Evolutionary conservation across 2,113 vertebrate species (phyloP), one percentile per base, ranked within the genome.

Genomic region (Phrynosoma blainvillii): DNA sequence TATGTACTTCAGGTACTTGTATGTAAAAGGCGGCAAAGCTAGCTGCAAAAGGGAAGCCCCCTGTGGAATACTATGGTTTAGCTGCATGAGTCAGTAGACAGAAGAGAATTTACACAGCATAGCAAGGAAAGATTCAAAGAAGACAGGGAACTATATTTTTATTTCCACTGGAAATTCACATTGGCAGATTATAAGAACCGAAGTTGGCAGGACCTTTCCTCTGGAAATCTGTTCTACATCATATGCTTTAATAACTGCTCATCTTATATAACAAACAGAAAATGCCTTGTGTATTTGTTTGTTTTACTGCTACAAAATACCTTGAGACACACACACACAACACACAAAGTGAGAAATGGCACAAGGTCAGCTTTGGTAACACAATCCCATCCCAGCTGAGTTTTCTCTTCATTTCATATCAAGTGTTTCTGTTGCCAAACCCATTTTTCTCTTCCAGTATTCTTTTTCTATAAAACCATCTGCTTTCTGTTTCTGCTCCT

Each of bases 41-140:
- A 77, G 14, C 27, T n/a, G 20, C 13, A 10, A 42, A 30, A 70
- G 40, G 82, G 20, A 92, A 82, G 82, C 85, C 85, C 47, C 32
- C 70, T 76, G 32, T 20, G 83, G 90, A 79, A 66, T 82, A 89
- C 75, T 89, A 65, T 77, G 90, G 77, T 66, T 40, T 88, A 89
- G 66, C 42, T 68, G 62, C 70, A 85, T 80, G 87, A 93, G 89
- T 90, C 90, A 93, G 87, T 71, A 86, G 84, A 65, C 71, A 89
- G 79, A 30, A 54, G 21, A 62, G 85, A 92, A 89, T 85, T 27
- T 87, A 23, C 89, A 32, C 4, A 90, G 79, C 85, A 89, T 75
- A 90, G 84, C 79, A 84, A 89, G 27, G 52, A 75, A 54, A 91
- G 91, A 90, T n/a, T 42, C 13, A 89, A 89, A 86, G 79, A 75